phyloP scores from a whole-genome alignment of 2,113 vertebrate genomes.

The Limnothrissa miodon region DNA sequence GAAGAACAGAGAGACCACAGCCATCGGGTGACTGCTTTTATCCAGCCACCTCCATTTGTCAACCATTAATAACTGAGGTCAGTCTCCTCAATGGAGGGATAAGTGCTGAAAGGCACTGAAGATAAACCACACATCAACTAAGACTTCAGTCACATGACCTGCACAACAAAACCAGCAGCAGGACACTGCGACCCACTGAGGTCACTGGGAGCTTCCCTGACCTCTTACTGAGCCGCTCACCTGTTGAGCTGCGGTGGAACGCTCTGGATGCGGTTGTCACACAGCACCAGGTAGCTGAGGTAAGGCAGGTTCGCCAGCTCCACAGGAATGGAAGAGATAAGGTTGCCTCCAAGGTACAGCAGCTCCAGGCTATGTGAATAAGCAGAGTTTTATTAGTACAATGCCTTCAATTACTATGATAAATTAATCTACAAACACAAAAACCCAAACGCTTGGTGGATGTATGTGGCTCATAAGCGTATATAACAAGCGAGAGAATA shows the following conservation, averaged over 20 bases:
- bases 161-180: background rate
- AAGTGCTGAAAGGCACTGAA: too few species aligned
- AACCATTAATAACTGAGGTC: too few species aligned
- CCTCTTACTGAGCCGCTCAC: slow-evolving; percentile 58
- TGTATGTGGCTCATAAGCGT: too few species aligned
- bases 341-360: slow-evolving; percentile 95
- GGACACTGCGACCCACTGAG: background rate
- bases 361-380: slow-evolving; percentile 84
- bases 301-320: slow-evolving; percentile 90
- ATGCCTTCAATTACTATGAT: too few species aligned
- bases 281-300: slow-evolving; percentile 90
- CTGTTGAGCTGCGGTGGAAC: slow-evolving; percentile 94
- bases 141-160: background rate
- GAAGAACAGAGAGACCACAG: slow-evolving; percentile 34
- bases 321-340: slow-evolving; percentile 89
- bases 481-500: background rate
- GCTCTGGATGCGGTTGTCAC: slow-evolving; percentile 97
- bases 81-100: too few species aligned
- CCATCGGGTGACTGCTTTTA: background rate
- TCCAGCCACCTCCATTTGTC: background rate
- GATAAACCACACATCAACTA: too few species aligned
- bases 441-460: too few species aligned
- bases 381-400: background rate
- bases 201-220: background rate
- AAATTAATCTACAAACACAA: background rate